phyloP scores from a whole-genome alignment of 1,140 invertebrate species.

The Thalassaphorura encarpata region DNA sequence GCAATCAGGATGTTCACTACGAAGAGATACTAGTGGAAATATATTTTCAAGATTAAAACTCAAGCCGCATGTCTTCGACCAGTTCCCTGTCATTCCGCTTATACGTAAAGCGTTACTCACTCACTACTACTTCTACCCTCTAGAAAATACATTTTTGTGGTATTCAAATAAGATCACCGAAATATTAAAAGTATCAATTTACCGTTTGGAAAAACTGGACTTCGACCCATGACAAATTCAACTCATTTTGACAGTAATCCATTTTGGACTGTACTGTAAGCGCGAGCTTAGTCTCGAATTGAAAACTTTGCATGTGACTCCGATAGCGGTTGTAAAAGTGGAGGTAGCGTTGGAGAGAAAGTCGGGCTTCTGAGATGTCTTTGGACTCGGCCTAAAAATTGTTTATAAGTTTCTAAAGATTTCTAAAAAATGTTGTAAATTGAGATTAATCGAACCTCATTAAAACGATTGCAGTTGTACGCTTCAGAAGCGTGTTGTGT shows the following conservation, averaged over 20 bases:
- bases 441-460: too few relatives aligned
- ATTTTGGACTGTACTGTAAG: constrained; percentile 46
- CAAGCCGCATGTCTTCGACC: not conserved
- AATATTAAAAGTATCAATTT: constrained; percentile 19
- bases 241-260: constrained; percentile 53
- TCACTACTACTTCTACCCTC: too few relatives aligned
- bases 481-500: constrained; percentile 51
- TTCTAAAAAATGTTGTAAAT: too few relatives aligned
- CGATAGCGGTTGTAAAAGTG: constrained; percentile 55
- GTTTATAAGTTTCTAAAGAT: too few relatives aligned
- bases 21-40: not conserved
- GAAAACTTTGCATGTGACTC: constrained; percentile 54
- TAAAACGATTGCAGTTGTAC: constrained; percentile 34
- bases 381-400: not conserved
- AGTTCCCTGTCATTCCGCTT: too few relatives aligned
- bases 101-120: too few relatives aligned
- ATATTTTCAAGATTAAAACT: not conserved
- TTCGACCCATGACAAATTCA: constrained; percentile 56
- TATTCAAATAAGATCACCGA: not conserved
- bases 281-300: constrained; percentile 50
- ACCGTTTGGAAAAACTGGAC: constrained; percentile 52
- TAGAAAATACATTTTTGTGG: not conserved
- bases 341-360: constrained; percentile 48
- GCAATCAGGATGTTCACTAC: too few relatives aligned
- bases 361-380: not conserved